Evolutionary conservation across 2,113 vertebrate species (phyloP).

Genomic region (Mungos mungo): DNA sequence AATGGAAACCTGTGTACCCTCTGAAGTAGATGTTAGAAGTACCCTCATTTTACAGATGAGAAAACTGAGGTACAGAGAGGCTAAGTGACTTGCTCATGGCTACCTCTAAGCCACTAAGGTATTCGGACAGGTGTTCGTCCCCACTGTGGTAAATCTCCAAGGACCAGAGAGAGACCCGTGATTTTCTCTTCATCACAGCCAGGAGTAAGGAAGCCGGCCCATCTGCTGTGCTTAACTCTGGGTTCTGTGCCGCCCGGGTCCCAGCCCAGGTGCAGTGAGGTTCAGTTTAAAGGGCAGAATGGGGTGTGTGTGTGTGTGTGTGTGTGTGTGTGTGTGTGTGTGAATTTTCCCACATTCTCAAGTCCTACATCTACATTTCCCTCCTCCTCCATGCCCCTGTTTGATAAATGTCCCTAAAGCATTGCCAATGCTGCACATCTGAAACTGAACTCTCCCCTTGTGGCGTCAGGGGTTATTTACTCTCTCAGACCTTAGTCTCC

Average conservation of each 20-base stretch:
- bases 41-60: background rate
- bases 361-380: background rate
- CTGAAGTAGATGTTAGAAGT: background rate
- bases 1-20: background rate
- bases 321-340: background rate
- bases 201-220: background rate
- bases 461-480: background rate
- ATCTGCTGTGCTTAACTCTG: background rate
- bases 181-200: background rate
- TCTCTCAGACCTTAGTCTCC: background rate
- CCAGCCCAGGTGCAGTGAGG: background rate
- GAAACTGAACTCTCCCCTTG: background rate
- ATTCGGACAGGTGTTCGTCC: background rate
- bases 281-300: background rate
- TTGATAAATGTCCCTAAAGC: background rate
- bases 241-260: background rate
- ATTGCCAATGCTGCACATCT: background rate
- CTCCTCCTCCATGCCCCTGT: background rate
- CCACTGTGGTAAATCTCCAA: background rate
- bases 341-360: background rate
- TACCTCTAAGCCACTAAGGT: background rate
- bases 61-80: background rate
- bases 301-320: accelerated
- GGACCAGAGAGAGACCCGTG: background rate
- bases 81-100: background rate